These are phyloP conservation scores for Neoaliturus tenellus DNA, from an alignment of 2,888 invertebrate genomes.

Conservation along the genomic window DNA sequence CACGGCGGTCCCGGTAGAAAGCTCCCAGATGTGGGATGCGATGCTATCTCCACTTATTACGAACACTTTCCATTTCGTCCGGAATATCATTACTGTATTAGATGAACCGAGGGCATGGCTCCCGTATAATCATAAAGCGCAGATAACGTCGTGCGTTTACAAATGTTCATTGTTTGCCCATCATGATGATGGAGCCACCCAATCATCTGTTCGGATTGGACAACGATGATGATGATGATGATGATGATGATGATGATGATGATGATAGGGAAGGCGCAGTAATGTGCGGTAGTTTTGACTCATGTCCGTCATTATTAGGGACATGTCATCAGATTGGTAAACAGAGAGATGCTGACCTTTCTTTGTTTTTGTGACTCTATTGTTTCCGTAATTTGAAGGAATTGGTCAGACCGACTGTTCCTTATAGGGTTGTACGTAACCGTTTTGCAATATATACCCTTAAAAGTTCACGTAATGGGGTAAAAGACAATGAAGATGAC, in stretches of 20 bases:
- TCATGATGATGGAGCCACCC: no score
- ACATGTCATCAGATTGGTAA: background rate
- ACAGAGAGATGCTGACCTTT: background rate
- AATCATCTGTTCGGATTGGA: no score
- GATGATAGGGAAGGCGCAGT: background rate
- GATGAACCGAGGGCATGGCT: background rate
- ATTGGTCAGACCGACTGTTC: no score
- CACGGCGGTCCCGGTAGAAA: slow-evolving; percentile 19
- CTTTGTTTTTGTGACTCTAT: slow-evolving; percentile 10
- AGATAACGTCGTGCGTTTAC: background rate
- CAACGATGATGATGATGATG: no score
- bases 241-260: background rate
- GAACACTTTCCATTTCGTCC: slow-evolving; percentile 15
- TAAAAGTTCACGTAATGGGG: no score
- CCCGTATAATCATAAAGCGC: background rate
- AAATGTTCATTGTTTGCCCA: background rate
- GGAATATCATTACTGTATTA: slow-evolving; percentile 12
- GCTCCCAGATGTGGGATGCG: slow-evolving; percentile 11
- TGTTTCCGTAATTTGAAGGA: background rate
- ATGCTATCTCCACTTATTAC: background rate
- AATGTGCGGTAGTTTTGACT: background rate
- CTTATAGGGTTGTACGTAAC: no score
- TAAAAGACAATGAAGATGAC: no score
- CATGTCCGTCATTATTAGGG: background rate
- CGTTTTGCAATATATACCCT: no score